Percentiles rank a stretch among this genome's conserved stretches.
phyloP scores from a whole-genome alignment of 2,888 invertebrate genomes.

The Odontothrips loti region DNA sequence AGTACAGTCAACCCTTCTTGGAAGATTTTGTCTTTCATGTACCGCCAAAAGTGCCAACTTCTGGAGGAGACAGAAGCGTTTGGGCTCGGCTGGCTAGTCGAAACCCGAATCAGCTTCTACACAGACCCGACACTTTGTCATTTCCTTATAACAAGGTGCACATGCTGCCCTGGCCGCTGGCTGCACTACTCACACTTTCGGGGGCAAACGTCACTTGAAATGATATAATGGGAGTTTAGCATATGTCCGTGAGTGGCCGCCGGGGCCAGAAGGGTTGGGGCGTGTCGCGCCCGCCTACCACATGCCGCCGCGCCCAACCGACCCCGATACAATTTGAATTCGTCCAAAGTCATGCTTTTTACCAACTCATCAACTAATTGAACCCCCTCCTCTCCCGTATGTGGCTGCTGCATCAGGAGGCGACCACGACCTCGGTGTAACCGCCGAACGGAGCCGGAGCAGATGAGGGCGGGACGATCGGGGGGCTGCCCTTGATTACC shows the following conservation, averaged over 20 bases:
- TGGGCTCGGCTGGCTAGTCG: no score
- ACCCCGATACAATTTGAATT: neutral
- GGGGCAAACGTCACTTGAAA: neutral
- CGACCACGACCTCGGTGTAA: neutral
- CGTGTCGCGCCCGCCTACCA: conserved; percentile 1
- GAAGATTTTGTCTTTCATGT: no score
- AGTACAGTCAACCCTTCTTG: no score
- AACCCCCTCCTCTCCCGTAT: neutral
- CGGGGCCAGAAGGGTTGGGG: neutral
- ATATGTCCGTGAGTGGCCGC: neutral
- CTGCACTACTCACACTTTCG: no score
- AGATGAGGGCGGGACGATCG: neutral
- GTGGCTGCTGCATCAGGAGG: neutral
- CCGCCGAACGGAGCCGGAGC: neutral
- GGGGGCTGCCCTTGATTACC: no score
- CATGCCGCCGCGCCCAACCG: neutral
- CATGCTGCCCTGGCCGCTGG: no score
- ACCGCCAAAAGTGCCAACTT: no score
- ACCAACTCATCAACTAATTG: neutral
- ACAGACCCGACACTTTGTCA: no score
- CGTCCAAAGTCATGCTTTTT: conserved; percentile 22
- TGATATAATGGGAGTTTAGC: conserved; percentile 18
- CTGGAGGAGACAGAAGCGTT: no score
- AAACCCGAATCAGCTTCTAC: no score
- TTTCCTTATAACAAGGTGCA: no score